Percentiles rank a stretch among this genome's conserved stretches.
These are phyloP conservation scores for Caenorhabditis angaria DNA, from an alignment of 2,888 invertebrate species.

Conservation along the genomic window DNA sequence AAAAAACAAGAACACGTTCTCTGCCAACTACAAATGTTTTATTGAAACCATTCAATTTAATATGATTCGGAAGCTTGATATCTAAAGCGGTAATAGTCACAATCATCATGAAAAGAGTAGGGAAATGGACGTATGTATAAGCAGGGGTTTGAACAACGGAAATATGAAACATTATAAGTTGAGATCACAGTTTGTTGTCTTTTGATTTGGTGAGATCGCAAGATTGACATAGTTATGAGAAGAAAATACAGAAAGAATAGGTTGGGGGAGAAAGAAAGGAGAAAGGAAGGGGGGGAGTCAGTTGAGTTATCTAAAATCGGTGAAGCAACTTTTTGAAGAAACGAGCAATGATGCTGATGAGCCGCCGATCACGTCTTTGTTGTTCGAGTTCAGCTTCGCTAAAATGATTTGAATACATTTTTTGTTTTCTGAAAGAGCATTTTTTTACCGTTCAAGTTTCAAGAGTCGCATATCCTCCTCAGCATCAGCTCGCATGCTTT, in stretches of 20 bases:
- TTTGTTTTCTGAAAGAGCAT: no score
- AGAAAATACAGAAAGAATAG: neutral
- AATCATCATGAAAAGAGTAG: neutral
- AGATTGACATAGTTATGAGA: neutral
- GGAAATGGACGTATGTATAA: no score
- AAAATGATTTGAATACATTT: neutral
- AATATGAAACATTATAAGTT: neutral
- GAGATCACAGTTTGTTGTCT: constrained; percentile 4
- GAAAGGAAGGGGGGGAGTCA: neutral
- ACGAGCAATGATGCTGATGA: neutral
- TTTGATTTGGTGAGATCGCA: constrained; percentile 2
- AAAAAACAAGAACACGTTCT: neutral
- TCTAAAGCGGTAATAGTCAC: neutral
- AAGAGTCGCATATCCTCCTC: constrained; percentile 6
- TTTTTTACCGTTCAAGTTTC: neutral
- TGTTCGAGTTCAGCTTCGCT: constrained; percentile 1
- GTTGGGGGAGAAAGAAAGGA: no score
- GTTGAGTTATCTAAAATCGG: neutral
- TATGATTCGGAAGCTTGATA: neutral
- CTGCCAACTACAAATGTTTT: neutral
- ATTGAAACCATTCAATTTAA: neutral
- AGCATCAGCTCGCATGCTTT: constrained; percentile 1
- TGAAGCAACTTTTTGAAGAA: constrained; percentile 1
- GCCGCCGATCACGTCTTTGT: neutral
- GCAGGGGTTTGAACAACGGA: neutral